These are phyloP conservation scores for Nemurella pictetii DNA, from an alignment of 2,888 invertebrate genomes.

Conservation along the genomic window DNA sequence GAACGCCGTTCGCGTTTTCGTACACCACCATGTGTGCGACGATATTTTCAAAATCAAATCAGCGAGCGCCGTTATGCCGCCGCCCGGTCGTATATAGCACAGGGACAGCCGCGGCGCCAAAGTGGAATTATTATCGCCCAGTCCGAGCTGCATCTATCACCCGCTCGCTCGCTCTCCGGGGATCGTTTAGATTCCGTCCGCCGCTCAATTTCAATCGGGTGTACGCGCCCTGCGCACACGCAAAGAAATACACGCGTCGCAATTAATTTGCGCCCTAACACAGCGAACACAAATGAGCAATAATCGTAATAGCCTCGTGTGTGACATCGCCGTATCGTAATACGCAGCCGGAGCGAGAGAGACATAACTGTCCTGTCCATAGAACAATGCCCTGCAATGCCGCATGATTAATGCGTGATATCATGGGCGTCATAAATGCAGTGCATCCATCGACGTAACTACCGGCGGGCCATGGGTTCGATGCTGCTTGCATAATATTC, in stretches of 20 bases:
- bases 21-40: background rate
- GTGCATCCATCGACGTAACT: too few species aligned
- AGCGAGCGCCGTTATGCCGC: background rate
- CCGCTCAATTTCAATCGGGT: background rate
- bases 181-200: background rate
- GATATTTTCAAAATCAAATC: background rate
- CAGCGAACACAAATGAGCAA: background rate
- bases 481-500: background rate
- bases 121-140: background rate
- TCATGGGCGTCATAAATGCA: background rate
- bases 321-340: conserved; percentile 5
- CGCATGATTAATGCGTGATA: background rate
- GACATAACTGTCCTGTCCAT: conserved; percentile 24
- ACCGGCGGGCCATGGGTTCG: too few species aligned
- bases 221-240: background rate
- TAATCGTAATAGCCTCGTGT: conserved; percentile 21
- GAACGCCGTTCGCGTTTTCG: background rate
- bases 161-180: background rate
- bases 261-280: conserved; percentile 16
- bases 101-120: background rate
- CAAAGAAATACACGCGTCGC: background rate
- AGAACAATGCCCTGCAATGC: conserved; percentile 13
- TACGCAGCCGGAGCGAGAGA: background rate
- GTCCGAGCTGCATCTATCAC: background rate
- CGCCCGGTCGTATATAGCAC: too few species aligned